These are phyloP conservation scores for Tamandua tetradactyla DNA, from an alignment of 2,797 vertebrate species.

Conservation along the genomic window DNA sequence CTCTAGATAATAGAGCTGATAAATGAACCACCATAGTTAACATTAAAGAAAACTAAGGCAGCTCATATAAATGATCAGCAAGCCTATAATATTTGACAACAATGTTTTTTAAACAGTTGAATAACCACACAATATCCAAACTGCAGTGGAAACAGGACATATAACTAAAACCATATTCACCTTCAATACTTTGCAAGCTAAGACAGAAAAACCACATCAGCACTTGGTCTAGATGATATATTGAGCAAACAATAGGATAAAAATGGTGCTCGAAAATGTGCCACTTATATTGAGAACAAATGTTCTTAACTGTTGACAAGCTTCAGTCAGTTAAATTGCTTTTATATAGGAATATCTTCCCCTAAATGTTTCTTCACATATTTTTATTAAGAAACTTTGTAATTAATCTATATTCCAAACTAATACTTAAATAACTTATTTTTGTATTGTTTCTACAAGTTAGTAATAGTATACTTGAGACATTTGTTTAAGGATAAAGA, in stretches of 20 bases:
- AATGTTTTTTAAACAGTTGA: background rate
- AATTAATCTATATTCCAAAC: slow-evolving; percentile 58
- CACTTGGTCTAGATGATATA: slow-evolving; percentile 53
- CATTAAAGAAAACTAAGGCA: slow-evolving; percentile 21
- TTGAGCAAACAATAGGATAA: slow-evolving; percentile 52
- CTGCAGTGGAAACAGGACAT: background rate
- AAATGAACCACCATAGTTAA: slow-evolving; percentile 57
- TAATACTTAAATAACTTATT: slow-evolving; percentile 62
- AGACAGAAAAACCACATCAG: slow-evolving; percentile 62
- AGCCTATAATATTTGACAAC: background rate
- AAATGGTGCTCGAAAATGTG: slow-evolving; percentile 46
- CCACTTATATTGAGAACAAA: slow-evolving; percentile 70
- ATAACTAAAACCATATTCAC: slow-evolving; percentile 54
- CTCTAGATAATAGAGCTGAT: background rate
- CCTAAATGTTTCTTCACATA: slow-evolving; percentile 48
- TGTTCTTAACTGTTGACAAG: slow-evolving; percentile 58
- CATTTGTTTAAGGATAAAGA: slow-evolving; percentile 58
- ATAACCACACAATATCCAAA: slow-evolving; percentile 19
- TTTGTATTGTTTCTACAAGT: slow-evolving; percentile 11
- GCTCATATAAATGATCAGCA: slow-evolving; percentile 34
- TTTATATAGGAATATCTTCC: slow-evolving; percentile 61
- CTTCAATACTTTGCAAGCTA: slow-evolving; percentile 56
- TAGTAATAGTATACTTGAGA: slow-evolving; percentile 10
- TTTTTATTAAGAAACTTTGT: slow-evolving; percentile 52
- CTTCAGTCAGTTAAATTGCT: slow-evolving; percentile 65